These are phyloP conservation scores for Equus quagga DNA, from an alignment of 2,113 vertebrate species.

Conservation along the genomic window DNA sequence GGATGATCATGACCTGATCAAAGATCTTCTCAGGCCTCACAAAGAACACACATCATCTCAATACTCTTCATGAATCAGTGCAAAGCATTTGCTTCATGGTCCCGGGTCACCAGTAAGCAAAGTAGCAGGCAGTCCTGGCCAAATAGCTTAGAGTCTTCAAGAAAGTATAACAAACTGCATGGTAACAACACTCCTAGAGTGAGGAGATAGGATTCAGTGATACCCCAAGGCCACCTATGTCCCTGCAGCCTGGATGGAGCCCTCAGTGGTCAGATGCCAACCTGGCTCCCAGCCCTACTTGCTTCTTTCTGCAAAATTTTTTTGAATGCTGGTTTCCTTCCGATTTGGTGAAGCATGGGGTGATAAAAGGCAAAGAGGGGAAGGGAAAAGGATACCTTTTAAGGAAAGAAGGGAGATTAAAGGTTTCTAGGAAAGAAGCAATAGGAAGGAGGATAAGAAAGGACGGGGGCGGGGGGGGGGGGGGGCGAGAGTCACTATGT, in stretches of 20 bases:
- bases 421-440: neutral
- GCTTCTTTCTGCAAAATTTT: neutral
- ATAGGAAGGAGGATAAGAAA: neutral
- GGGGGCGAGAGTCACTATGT: rapidly evolving
- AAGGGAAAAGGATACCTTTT: neutral
- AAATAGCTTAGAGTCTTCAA: neutral
- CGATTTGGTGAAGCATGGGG: rapidly evolving
- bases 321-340: neutral
- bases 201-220: neutral
- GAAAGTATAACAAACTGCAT: neutral
- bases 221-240: neutral
- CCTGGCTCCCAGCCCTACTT: neutral
- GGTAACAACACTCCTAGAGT: rapidly evolving
- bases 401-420: neutral
- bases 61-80: neutral
- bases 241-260: neutral
- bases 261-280: neutral
- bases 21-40: neutral
- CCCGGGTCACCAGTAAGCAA: neutral
- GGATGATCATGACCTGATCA: neutral
- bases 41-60: neutral
- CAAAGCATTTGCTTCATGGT: neutral
- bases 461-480: neutral
- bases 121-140: neutral
- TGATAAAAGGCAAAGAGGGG: neutral